Evolutionary conservation across 2,888 invertebrate species (phyloP).

Genomic region (Encarsia formosa): DNA sequence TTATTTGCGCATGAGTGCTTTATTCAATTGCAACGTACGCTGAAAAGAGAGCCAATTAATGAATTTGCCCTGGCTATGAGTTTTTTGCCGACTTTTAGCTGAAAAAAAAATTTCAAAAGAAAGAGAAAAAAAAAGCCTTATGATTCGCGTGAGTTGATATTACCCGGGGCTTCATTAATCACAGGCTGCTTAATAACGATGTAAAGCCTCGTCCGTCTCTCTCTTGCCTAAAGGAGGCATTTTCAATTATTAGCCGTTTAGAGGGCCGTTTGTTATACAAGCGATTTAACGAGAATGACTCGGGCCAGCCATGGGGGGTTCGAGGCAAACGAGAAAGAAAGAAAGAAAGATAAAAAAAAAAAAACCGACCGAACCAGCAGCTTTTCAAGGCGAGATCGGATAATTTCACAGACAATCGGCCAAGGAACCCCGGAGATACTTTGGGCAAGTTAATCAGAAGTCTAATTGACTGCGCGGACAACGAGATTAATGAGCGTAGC

Average conservation of each 20-base stretch:
- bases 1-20: too few species aligned
- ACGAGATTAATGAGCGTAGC: slow-evolving; percentile 28
- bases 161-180: slow-evolving; percentile 25
- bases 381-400: slow-evolving; percentile 25
- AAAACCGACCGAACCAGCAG: background rate
- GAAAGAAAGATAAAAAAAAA: background rate
- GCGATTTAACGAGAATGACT: slow-evolving; percentile 29
- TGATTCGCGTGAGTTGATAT: background rate
- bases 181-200: slow-evolving; percentile 26
- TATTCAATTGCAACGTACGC: too few species aligned
- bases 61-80: background rate
- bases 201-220: slow-evolving; percentile 12
- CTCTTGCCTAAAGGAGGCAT: slow-evolving; percentile 22
- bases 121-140: slow-evolving; percentile 4
- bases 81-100: background rate
- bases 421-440: slow-evolving; percentile 28
- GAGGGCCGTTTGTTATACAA: slow-evolving; percentile 28
- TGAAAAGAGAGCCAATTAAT: slow-evolving; percentile 11
- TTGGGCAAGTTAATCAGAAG: slow-evolving; percentile 26
- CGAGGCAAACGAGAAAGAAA: background rate
- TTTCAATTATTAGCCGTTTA: slow-evolving; percentile 30
- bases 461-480: slow-evolving; percentile 27
- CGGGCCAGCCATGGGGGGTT: background rate
- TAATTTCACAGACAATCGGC: slow-evolving; percentile 42
- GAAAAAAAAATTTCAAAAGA: background rate